These are phyloP conservation scores for Tenualosa thibaudeaui DNA, from an alignment of 2,797 vertebrate species.

Conservation along the genomic window DNA sequence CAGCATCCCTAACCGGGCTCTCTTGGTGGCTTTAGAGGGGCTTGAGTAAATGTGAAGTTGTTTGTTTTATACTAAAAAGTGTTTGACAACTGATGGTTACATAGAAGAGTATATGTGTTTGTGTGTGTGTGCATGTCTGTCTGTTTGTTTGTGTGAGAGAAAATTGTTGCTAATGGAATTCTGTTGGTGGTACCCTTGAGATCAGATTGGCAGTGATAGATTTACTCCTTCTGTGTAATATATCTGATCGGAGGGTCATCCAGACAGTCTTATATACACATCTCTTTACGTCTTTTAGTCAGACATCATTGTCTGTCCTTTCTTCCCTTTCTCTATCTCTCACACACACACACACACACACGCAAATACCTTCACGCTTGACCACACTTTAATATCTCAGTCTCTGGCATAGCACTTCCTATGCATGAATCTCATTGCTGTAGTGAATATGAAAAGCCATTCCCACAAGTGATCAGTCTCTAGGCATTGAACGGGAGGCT, in stretches of 20 bases:
- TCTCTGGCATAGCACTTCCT: background rate
- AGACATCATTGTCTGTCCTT: background rate
- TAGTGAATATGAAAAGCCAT: background rate
- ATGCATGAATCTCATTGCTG: background rate
- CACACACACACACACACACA: background rate
- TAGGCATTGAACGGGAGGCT: background rate
- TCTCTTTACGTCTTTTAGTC: background rate
- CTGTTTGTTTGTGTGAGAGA: slow-evolving; percentile 27
- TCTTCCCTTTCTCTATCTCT: background rate
- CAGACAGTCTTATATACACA: background rate
- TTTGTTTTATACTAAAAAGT: background rate
- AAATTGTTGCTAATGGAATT: background rate
- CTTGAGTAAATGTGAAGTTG: background rate
- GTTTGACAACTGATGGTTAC: background rate
- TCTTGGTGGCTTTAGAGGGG: background rate
- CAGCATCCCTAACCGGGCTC: background rate
- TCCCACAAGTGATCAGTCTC: background rate
- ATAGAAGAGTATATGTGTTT: background rate
- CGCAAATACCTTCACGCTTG: background rate
- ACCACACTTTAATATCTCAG: background rate
- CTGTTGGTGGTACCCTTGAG: background rate
- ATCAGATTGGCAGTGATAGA: background rate
- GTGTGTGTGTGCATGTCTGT: slow-evolving; percentile 31
- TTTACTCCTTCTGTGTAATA: background rate
- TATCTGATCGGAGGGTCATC: background rate